Conservation (phyloP, 2,113 vertebrate species). For the Calidris pygmaea region DNA sequence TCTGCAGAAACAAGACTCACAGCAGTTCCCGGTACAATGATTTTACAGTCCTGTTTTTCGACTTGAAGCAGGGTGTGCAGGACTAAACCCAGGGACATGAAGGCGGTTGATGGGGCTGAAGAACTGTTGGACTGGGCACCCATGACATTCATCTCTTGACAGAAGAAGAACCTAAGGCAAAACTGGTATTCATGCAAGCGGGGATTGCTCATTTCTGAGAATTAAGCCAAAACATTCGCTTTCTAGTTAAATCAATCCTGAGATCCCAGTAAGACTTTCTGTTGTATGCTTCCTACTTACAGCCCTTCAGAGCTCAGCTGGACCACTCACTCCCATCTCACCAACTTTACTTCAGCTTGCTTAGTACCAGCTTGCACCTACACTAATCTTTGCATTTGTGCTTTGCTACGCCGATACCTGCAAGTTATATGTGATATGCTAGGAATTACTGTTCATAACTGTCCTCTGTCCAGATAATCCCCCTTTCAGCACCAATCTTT, state of each 20-base stretch:
- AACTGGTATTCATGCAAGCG: not conserved
- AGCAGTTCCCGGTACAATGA: not conserved
- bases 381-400: not conserved
- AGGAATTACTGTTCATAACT: not conserved
- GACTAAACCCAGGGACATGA: not conserved
- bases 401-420: not conserved
- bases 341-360: not conserved
- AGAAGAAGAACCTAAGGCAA: not conserved
- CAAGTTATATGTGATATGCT: not conserved
- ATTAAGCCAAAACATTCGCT: not conserved
- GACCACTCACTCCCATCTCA: not conserved
- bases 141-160: not conserved
- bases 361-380: not conserved
- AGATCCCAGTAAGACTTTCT: not conserved
- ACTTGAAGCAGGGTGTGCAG: not conserved
- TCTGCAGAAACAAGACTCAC: not conserved
- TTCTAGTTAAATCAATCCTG: not conserved
- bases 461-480: not conserved
- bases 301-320: not conserved
- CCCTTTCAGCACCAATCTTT: not conserved
- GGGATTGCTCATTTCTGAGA: not conserved
- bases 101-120: fast-evolving
- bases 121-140: not conserved
- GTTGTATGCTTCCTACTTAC: not conserved
- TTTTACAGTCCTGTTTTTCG: not conserved